Evolutionary conservation across 1,140 invertebrate species (phyloP), one percentile per base, ranked within the genome.

Genomic region (Calliphora vicina): DNA sequence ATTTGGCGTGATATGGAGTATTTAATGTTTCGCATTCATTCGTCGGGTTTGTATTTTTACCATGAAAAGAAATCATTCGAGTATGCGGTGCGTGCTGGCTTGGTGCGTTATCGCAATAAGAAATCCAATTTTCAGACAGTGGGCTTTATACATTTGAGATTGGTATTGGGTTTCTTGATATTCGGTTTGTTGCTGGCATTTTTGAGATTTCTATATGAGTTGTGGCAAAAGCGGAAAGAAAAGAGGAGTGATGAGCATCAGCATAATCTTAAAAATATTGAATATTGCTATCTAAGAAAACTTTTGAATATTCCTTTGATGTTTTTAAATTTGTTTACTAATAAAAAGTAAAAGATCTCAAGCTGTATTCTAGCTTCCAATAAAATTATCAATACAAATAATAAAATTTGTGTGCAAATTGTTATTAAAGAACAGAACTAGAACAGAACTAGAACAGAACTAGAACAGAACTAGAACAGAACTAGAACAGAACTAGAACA

Each of bases 21-120:
- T 29, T 73, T 45, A 25, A 82, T 82, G 35, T 72, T 80, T 50
- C 83, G 74, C n/a, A 76, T 84, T 8, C 83, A 84, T 73, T 82
- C 81, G 10, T 82, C 83, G 0, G 88, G 88, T 0, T 29, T 89
- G 35, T 81, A 87, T 1, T 84, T 85, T 25, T 87, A 86, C n/a
- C 89, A 89, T 23, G 87, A 86, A 8, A 74, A 85, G 6, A 87
- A 84, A 29, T 85, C 87, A 20, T 89, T 89, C n/a, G 84, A 83
- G 26, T 83, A 85, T 35, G 88, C 88, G 0, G 27, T 85, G 0
- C 85, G 86, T 67, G 87, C 87, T 1, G 85, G 87, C 0, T 42
- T 89, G 13, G 88, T 89, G 1, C 74, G 85, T 9, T 86, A 86
- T 8, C 45, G 87, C 3, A 81, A 82, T 15, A 81, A 87, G 43